Percentiles rank a stretch among this genome's conserved stretches.
These are phyloP conservation scores for Albula goreensis DNA, from an alignment of 2,113 vertebrate genomes.

Conservation along the genomic window DNA sequence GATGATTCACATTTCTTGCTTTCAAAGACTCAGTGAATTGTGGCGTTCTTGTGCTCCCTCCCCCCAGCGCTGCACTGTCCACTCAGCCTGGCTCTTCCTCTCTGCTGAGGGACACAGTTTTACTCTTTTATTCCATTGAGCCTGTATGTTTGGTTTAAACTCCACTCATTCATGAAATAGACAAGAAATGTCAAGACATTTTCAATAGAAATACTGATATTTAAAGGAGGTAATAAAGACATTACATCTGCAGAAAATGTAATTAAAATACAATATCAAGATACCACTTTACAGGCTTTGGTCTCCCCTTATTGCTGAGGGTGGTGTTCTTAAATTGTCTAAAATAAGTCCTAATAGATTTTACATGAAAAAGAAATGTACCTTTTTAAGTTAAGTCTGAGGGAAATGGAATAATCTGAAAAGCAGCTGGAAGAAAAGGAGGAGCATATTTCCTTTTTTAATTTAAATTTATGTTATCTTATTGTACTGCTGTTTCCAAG, in stretches of 20 bases:
- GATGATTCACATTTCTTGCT: neutral
- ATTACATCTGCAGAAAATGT: neutral
- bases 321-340: neutral
- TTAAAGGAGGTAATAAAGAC: neutral
- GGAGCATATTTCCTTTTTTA: neutral
- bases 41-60: neutral
- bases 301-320: neutral
- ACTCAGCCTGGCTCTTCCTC: neutral
- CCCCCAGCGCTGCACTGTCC: neutral
- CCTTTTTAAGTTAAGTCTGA: no score
- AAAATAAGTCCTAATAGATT: no score
- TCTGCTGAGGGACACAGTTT: neutral
- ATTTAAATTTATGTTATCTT: constrained; percentile 10
- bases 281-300: neutral
- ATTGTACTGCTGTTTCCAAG: neutral
- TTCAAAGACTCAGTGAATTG: neutral
- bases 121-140: neutral
- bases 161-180: neutral
- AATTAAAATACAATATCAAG: neutral
- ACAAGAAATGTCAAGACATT: neutral
- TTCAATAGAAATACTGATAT: neutral
- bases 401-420: no score
- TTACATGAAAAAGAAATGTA: no score
- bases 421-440: neutral
- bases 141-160: neutral